Evolutionary conservation across 2,797 vertebrate species (phyloP), one percentile per base, ranked within the genome.

Genomic region (Erethizon dorsatum): DNA sequence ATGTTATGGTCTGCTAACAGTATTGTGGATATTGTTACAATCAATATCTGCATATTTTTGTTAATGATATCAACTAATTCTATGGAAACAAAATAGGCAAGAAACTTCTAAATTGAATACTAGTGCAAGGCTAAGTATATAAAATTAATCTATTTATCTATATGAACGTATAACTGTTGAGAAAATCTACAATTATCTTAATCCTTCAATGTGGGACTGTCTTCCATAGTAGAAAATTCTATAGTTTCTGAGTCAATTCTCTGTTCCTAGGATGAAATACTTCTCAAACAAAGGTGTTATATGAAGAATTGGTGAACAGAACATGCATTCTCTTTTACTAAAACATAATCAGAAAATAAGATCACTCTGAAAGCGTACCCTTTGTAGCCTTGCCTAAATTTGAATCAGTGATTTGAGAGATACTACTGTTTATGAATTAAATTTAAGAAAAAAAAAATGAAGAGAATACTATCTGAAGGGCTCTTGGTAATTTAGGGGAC

Each of bases 291-390:
- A 80, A 56, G 28, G 6, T 61, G 20, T 47, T 69, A 26, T 5
- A 47, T 83, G 73, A 97, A 90, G 13, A 92, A 65, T 71, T 63
- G 20, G 13, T 37, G 57, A 59, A 59, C 71, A 47, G 8, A 24
- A 67, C 63, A 50, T 20, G 28, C 1, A 18, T 5, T 45, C 1
- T 86, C 10, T 82, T 85, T 47, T n/a, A 77, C 12, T 85, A 61
- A 91, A 57, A 96, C 15, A 14, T 59, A 91, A 97, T 88, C 92
- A 95, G 85, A 95, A 95, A 93, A 89, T 45, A 61, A 0, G 10
- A 78, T 88, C 45, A 95, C 24, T 79, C 54, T 85, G 31, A 59
- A 93, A 69, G n/a, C 17, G 78, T 57, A 28, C 5, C 59, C 88
- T 85, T n/a, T 79, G 54, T 83, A 85, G 56, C 5, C 31, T 83